Base-by-base conservation (phyloP, 2,113 vertebrate genomes). In the Microtus oregoni region DNA sequence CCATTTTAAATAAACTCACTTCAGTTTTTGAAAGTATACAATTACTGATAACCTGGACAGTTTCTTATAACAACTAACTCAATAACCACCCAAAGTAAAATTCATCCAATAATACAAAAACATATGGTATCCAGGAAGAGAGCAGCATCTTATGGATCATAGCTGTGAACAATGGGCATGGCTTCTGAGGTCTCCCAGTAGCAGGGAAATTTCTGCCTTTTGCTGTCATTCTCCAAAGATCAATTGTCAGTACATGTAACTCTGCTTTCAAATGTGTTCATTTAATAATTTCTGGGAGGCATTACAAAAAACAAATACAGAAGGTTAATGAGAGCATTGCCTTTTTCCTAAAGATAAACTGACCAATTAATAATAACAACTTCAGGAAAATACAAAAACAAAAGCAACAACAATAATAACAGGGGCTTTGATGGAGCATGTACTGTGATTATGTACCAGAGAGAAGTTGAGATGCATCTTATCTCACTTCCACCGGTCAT, bases 231-330 rank as follows among this genome's bases (percentile, higher is more conserved):
- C 70, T 73, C 52, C 4, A 44, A 68, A 91, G 26, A 76, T 24
- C 63, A 91, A 44, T 76, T 88, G 70, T 79, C 17, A 44, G 44
- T 87, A 65, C 22, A 70, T 89, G 2, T 70, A 90, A 94, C 3
- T 92, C 5, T 89, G 38, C n/a, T 83, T 50, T 90, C 20, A 90
- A 95, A 92, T 92, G 58, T 92, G 50, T 78, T 92, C 4, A 96
- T 32, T 92, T 92, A 86, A 73, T 41, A 92, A 19, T 86, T 95
- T 32, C 15, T 81, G 9, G 81, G 28, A 90, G n/a, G 90, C 47
- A 89, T 81, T 94, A 32, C 50, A 63, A 95, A 97, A 97, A 35
- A 81, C 6, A 93, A 83, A 89, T 95, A 73, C 72, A 88, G 44
- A 92, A 73, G 41, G 83, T 44, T 76, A 72, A 2, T 93, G 7